Evolutionary conservation across 2,113 vertebrate species (phyloP), one percentile per base, ranked within the genome.

Genomic region (Pipa parva): DNA sequence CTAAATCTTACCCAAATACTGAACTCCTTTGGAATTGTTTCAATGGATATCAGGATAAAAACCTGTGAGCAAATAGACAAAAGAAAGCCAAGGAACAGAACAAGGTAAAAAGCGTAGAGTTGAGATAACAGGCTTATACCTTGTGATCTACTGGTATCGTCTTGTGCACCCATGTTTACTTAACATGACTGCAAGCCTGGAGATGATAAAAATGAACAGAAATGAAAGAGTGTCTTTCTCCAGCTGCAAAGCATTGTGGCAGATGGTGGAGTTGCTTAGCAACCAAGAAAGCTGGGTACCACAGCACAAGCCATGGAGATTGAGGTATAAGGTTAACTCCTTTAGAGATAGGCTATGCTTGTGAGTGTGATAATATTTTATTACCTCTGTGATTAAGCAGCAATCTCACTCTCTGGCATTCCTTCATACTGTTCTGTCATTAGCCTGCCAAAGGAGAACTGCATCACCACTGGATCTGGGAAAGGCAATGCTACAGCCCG

Each of bases 191-290:
- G 10, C 5, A 6, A 31, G 29, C 10, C 29, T 31, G 12, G n/a
- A n/a, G n/a, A n/a, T n/a, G n/a, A n/a, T n/a, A n/a, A n/a, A 46
- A 22, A 56, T 31, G 6, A 31, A 2, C 51, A 65, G 51, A 36
- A 20, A 59, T 7, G 45, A 60, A 60, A 60, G 29, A 45, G 31
- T 60, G 22, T 59, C 15, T 36, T 59, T 58, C 55, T 59, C 21
- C 57, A 54, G 57, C 48, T 70, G 66, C 66, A 61, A 45, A 45
- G 45, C 64, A 50, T 50, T 59, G 33, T 54, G 27, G 49, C 66
- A 70, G 48, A 70, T 61, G 66, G 66, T 54, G 54, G 18, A 6
- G 66, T 61, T 70, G 57, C 66, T 24, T 61, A 54, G 66, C 57
- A 70, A 70, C 66, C 46, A 61, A 39, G 36, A 60, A 60, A 54